phyloP scores from a whole-genome alignment of 2,113 vertebrate genomes.

The Antechinus stuartii region DNA sequence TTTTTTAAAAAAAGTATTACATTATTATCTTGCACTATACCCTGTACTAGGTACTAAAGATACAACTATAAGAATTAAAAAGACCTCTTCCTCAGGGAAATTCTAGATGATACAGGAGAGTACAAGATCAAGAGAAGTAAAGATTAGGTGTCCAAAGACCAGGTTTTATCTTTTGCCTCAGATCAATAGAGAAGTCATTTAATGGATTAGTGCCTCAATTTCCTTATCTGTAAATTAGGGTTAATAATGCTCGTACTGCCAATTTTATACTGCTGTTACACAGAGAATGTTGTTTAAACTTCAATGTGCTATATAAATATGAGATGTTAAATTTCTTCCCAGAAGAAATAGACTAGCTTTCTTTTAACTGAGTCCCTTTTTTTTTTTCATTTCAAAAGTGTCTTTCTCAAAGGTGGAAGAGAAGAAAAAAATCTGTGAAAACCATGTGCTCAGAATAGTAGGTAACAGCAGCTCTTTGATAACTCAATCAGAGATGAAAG shows the following conservation, averaged over 20 bases:
- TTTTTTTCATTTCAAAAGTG: neutral
- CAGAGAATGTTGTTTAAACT: neutral
- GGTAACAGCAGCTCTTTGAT: neutral
- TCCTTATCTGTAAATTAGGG: neutral
- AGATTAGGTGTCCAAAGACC: neutral
- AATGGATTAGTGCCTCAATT: neutral
- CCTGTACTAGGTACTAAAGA: accelerated
- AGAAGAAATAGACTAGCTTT: neutral
- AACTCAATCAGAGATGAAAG: conserved; percentile 15
- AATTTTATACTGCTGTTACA: neutral
- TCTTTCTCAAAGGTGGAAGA: neutral
- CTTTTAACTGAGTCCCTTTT: neutral
- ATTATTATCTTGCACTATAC: accelerated
- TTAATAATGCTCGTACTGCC: neutral
- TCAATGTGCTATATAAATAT: neutral
- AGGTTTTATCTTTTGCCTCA: neutral
- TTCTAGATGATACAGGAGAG: accelerated
- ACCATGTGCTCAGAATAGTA: neutral
- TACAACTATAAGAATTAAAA: accelerated
- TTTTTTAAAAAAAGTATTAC: neutral
- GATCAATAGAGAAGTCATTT: neutral
- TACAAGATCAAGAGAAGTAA: neutral
- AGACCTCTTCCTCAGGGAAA: accelerated
- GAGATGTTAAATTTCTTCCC: neutral
- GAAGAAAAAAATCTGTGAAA: neutral